Evolutionary conservation across 23 tunicate species (phyloP).

Genomic region (Ascidia mentula): DNA sequence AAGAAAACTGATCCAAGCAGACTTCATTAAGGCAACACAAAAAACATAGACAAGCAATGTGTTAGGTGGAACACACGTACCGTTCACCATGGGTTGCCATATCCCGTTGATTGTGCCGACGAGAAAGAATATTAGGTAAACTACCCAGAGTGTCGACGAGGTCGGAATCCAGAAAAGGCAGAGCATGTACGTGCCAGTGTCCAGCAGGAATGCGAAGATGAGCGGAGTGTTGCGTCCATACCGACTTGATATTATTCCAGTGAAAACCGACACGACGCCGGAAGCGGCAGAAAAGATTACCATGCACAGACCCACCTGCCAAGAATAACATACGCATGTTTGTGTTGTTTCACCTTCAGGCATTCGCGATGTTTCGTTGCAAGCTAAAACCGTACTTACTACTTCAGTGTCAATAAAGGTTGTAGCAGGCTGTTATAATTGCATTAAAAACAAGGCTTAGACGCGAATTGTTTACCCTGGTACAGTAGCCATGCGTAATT

Average conservation of each 20-base stretch:
- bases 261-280: constrained; percentile 20
- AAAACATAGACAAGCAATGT: no score
- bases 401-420: no score
- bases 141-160: constrained; percentile 40
- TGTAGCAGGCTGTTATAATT: no score
- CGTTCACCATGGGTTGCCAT: constrained; percentile 58
- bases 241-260: constrained; percentile 21
- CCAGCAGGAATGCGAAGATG: constrained; percentile 21
- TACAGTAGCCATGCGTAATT: no score
- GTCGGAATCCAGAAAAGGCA: constrained; percentile 61
- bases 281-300: constrained; percentile 23
- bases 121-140: constrained; percentile 39
- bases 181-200: constrained; percentile 39
- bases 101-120: constrained; percentile 48
- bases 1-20: no score
- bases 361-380: not conserved
- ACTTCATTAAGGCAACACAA: no score
- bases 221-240: constrained; percentile 28
- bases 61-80: no score
- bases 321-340: not conserved
- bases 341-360: not conserved
- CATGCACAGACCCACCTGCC: constrained; percentile 47
- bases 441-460: no score
- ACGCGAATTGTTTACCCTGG: no score
- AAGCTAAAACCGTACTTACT: no score